A percentile compares a stretch with the other conserved stretches of the same genome.
Conservation (phyloP, 2,113 vertebrate genomes). For the Ceratotherium simum region DNA sequence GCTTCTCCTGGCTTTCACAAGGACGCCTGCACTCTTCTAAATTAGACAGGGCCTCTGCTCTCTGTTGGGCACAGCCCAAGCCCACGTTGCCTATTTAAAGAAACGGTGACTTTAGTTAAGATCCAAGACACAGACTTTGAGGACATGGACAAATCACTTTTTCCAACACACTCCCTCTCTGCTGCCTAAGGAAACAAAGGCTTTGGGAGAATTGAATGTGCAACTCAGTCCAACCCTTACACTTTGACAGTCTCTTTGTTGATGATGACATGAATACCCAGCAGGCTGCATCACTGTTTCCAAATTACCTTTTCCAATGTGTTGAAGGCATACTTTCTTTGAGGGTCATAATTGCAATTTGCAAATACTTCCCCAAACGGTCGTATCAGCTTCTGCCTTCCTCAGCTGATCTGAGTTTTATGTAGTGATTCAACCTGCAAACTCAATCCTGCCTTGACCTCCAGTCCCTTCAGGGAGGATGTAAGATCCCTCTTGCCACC, state of each 20-base stretch:
- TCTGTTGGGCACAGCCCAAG: conserved; percentile 36
- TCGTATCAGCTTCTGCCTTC: not conserved
- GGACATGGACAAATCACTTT: not conserved
- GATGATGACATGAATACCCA: not conserved
- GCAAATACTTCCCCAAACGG: not conserved
- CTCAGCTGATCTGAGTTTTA: not conserved
- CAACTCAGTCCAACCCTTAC: rapidly evolving
- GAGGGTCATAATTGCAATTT: not conserved
- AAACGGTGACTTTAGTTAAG: not conserved
- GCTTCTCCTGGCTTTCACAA: conserved; percentile 68
- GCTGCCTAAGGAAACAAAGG: not conserved
- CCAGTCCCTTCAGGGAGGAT: rapidly evolving
- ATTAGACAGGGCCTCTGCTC: conserved; percentile 72
- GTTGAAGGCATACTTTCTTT: not conserved
- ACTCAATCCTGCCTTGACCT: not conserved
- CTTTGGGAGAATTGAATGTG: not conserved
- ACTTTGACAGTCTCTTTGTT: not conserved
- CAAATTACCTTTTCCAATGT: not conserved
- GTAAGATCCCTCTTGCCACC: not conserved
- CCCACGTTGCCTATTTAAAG: not conserved
- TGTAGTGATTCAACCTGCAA: not conserved
- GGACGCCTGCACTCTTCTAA: conserved; percentile 43
- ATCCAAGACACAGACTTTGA: not conserved
- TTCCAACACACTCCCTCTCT: no score
- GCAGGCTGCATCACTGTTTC: not conserved